Conservation (phyloP, 2,888 invertebrate genomes). For the Candidula unifasciata region DNA sequence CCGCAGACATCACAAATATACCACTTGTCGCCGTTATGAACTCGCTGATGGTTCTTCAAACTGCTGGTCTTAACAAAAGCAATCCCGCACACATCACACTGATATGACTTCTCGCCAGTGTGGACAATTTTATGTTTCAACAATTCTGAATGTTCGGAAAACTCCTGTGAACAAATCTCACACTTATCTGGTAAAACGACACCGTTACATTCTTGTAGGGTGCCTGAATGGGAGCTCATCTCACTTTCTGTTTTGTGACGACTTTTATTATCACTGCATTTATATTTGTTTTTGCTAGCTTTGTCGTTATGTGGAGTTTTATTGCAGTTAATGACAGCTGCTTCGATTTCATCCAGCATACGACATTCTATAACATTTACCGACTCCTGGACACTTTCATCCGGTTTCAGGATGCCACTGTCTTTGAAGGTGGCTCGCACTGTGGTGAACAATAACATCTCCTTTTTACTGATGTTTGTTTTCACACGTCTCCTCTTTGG, state of each 20-base stretch:
- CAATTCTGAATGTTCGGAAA: background rate
- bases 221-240: background rate
- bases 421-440: background rate
- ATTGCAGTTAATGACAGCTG: background rate
- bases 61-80: background rate
- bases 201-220: background rate
- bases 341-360: background rate
- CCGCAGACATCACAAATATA: background rate
- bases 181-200: background rate
- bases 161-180: background rate
- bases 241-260: background rate
- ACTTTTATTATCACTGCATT: background rate
- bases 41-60: background rate
- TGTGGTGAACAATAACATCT: background rate
- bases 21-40: background rate
- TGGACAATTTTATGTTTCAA: background rate
- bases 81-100: background rate
- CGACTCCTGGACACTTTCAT: background rate
- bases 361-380: background rate
- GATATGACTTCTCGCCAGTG: background rate
- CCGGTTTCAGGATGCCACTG: background rate
- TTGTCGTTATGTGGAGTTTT: background rate
- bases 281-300: background rate
- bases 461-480: background rate
- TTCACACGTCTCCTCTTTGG: background rate